phyloP scores from a whole-genome alignment of 2,113 vertebrate genomes.

The Ovis canadensis region DNA sequence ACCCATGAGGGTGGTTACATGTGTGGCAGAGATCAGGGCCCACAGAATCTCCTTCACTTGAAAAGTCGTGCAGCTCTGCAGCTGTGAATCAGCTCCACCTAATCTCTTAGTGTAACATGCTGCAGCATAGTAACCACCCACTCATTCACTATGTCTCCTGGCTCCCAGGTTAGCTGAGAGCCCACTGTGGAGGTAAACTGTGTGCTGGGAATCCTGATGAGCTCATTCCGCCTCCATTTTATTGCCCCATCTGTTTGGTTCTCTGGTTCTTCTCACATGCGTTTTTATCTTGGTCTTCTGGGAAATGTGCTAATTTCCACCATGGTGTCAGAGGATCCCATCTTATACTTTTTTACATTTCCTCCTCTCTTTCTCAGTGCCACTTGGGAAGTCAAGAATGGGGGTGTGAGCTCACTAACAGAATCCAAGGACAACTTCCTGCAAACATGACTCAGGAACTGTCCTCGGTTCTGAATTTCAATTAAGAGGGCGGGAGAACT shows the following conservation, averaged over 20 bases:
- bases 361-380: background rate
- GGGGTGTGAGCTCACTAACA: constrained; percentile 10
- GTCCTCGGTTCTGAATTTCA: constrained; percentile 59
- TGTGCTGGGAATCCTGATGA: constrained; percentile 65
- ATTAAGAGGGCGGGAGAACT: background rate
- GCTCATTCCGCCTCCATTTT: constrained; percentile 50
- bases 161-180: constrained; percentile 52
- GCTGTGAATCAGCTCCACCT: constrained; percentile 60
- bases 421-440: constrained; percentile 49
- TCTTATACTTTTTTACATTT: constrained; percentile 33
- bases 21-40: constrained; percentile 37
- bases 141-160: constrained; percentile 51
- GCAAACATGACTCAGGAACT: constrained; percentile 40
- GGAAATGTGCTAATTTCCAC: constrained; percentile 68
- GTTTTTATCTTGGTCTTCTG: constrained; percentile 69
- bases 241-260: constrained; percentile 67
- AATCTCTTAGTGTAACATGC: constrained; percentile 37
- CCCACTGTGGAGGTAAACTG: background rate
- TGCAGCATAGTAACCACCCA: constrained; percentile 56
- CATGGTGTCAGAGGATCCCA: constrained; percentile 50
- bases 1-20: background rate
- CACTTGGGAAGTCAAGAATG: constrained; percentile 45
- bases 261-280: constrained; percentile 59
- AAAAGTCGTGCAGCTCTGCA: constrained; percentile 36
- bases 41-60: constrained; percentile 11